A percentile compares a stretch with the other conserved stretches of the same genome.
Evolutionary conservation across 2,888 invertebrate genomes (phyloP).

Genomic region (Aleiodes alternator): DNA sequence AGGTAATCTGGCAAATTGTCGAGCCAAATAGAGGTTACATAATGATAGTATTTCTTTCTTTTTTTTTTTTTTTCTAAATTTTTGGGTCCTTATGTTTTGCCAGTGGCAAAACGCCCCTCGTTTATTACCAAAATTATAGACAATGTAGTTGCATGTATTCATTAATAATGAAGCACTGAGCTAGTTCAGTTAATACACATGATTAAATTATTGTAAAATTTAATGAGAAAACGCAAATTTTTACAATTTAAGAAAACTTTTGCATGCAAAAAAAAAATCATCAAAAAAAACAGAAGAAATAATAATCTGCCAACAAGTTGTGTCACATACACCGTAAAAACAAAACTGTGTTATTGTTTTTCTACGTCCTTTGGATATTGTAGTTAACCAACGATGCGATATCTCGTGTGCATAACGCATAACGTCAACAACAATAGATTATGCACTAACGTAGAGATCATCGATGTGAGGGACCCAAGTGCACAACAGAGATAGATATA

Average conservation of each 20-base stretch:
- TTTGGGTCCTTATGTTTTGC: no score
- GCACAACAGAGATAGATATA: slow-evolving; percentile 38
- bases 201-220: no score
- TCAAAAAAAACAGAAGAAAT: not conserved
- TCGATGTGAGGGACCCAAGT: slow-evolving; percentile 38
- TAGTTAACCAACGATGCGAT: slow-evolving; percentile 24
- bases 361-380: slow-evolving; percentile 28
- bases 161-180: no score
- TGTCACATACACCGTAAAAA: not conserved
- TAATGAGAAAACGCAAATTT: no score
- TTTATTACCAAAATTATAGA: no score
- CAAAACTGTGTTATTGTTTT: slow-evolving; percentile 21
- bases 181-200: no score
- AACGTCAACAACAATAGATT: slow-evolving; percentile 75
- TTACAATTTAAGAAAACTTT: not conserved
- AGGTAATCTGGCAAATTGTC: no score
- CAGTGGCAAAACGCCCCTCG: no score
- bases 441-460: slow-evolving; percentile 66
- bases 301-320: slow-evolving; percentile 6
- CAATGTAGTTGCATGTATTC: no score
- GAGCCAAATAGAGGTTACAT: no score
- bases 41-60: no score
- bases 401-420: slow-evolving; percentile 69
- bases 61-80: no score
- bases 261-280: not conserved